phyloP scores from a whole-genome alignment of 1,140 invertebrate genomes.

The Diachasma alloeum region DNA sequence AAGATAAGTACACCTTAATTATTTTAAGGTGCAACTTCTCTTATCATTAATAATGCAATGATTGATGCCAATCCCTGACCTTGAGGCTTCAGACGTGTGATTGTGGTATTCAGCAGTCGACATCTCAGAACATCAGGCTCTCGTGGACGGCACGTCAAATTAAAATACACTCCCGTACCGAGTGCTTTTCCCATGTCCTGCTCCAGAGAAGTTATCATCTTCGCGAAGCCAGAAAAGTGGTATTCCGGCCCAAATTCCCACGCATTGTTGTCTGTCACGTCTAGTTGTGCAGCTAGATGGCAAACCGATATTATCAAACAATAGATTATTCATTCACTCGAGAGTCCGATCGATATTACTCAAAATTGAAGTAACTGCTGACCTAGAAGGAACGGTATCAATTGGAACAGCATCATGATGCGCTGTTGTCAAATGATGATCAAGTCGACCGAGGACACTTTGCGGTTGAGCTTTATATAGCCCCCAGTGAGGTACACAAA shows the following conservation, averaged over 20 bases:
- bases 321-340: not conserved
- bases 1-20: no score
- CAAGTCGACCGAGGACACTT: not conserved
- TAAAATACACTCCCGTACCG: conserved; percentile 37
- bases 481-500: not conserved
- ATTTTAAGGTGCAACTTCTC: no score
- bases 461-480: conserved; percentile 8
- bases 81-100: conserved; percentile 16
- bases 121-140: conserved; percentile 39
- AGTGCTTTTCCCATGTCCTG: conserved; percentile 33
- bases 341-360: not conserved
- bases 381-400: conserved; percentile 40
- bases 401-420: conserved; percentile 23
- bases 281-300: conserved; percentile 4
- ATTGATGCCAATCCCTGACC: no score
- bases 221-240: conserved; percentile 36
- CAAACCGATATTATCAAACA: not conserved
- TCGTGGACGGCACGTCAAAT: conserved; percentile 44
- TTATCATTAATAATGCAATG: no score
- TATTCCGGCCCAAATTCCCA: conserved; percentile 51
- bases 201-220: conserved; percentile 37
- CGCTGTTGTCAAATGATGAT: not conserved
- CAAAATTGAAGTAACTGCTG: not conserved
- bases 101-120: conserved; percentile 36
- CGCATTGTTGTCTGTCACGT: conserved; percentile 24